A percentile compares a stretch with the other conserved stretches of the same genome.
Evolutionary conservation across 2,797 vertebrate species (phyloP).

Genomic region (Brotula barbata): DNA sequence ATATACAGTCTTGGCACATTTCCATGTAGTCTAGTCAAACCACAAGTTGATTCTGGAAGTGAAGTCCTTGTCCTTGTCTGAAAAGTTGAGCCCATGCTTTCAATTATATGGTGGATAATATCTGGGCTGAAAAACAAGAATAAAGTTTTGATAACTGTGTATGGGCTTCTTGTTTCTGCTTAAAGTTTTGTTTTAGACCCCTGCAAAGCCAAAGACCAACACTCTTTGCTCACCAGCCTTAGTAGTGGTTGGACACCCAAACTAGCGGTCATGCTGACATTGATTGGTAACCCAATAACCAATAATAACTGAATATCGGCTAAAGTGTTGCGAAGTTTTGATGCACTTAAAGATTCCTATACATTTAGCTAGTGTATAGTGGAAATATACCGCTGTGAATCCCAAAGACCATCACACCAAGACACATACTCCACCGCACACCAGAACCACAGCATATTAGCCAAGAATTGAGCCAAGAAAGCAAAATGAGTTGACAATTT

Average conservation of each 20-base stretch:
- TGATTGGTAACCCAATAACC: background rate
- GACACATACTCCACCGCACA: constrained; percentile 9
- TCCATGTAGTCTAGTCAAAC: constrained; percentile 57
- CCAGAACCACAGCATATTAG: constrained; percentile 15
- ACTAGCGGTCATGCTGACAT: background rate
- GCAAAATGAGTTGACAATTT: background rate
- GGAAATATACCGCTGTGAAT: constrained; percentile 5
- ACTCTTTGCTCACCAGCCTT: constrained; percentile 11
- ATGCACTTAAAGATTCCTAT: background rate
- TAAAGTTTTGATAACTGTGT: constrained; percentile 62
- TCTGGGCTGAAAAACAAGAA: constrained; percentile 85
- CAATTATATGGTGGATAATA: constrained; percentile 80
- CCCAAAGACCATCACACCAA: constrained; percentile 18
- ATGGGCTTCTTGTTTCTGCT: constrained; percentile 13
- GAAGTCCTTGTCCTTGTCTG: constrained; percentile 71
- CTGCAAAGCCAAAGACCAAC: constrained; percentile 48
- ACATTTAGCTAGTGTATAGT: background rate
- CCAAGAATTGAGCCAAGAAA: constrained; percentile 48
- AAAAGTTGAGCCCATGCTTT: constrained; percentile 75
- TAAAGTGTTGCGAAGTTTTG: too few relatives aligned
- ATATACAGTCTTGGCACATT: constrained; percentile 9
- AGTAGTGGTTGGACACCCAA: constrained; percentile 7
- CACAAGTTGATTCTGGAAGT: constrained; percentile 61
- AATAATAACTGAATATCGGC: too few relatives aligned
- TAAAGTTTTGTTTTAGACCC: constrained; percentile 35